Evolutionary conservation across 1,140 invertebrate species (phyloP).

Genomic region (Varroa destructor): DNA sequence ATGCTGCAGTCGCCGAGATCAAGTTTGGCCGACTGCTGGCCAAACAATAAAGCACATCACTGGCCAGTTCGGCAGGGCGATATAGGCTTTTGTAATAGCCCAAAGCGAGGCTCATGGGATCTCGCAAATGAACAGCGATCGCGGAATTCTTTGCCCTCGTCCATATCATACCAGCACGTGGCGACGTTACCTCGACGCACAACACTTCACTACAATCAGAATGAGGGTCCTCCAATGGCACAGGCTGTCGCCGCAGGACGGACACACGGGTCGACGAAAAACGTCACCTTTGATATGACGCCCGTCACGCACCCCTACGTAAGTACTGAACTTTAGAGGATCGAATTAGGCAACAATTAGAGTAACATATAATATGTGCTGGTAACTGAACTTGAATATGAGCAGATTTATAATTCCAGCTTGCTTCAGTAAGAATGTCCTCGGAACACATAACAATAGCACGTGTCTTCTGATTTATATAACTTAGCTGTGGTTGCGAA

Average conservation of each 20-base stretch:
- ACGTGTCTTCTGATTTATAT: too few relatives aligned
- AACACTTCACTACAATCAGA: background rate
- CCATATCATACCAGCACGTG: constrained; percentile 12
- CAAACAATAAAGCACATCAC: background rate
- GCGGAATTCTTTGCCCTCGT: constrained; percentile 7
- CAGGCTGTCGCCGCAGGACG: background rate
- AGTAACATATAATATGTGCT: too few relatives aligned
- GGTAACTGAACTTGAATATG: too few relatives aligned
- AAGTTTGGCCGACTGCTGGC: background rate
- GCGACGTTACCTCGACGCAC: background rate
- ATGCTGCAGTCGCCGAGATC: background rate
- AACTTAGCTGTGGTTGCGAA: too few relatives aligned
- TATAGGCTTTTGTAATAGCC: background rate
- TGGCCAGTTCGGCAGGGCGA: background rate
- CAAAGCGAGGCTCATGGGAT: constrained; percentile 22
- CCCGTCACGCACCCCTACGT: constrained; percentile 19
- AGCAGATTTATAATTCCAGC: too few relatives aligned
- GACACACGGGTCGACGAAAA: background rate
- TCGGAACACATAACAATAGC: too few relatives aligned
- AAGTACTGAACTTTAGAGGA: background rate
- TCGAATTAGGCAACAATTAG: too few relatives aligned
- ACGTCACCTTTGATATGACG: constrained; percentile 24
- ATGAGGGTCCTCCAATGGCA: background rate
- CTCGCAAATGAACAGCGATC: constrained; percentile 8
- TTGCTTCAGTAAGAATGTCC: too few relatives aligned